Conservation (phyloP, 2,113 vertebrate species). For the Gnathonemus longibarbis region DNA sequence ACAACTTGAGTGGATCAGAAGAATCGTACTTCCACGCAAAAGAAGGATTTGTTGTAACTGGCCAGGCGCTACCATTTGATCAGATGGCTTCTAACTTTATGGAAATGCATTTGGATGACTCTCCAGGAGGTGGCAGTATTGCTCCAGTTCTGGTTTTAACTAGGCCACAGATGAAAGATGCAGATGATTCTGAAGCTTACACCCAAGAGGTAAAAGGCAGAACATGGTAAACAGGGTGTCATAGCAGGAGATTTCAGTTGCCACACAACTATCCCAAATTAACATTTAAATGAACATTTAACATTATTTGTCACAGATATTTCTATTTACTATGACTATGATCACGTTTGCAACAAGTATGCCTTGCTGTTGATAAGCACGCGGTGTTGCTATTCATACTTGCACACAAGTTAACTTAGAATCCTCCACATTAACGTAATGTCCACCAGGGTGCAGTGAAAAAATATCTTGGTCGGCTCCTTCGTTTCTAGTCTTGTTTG, state of each 20-base stretch:
- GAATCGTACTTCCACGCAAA: constrained; percentile 15
- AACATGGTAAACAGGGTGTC: background rate
- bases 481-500: too few relatives aligned
- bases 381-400: too few relatives aligned
- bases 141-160: background rate
- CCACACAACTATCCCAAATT: background rate
- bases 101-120: constrained; percentile 29
- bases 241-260: background rate
- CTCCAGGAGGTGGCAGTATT: background rate
- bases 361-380: too few relatives aligned
- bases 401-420: too few relatives aligned
- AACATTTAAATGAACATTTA: background rate
- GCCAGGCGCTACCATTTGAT: constrained; percentile 11
- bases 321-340: too few relatives aligned
- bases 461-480: too few relatives aligned
- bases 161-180: background rate
- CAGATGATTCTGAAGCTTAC: background rate
- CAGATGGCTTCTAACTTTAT: constrained; percentile 35
- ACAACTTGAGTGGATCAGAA: constrained; percentile 8
- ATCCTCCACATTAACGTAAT: too few relatives aligned
- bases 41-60: constrained; percentile 8
- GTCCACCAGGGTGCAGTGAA: too few relatives aligned
- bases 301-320: too few relatives aligned
- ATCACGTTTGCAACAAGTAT: too few relatives aligned
- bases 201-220: background rate